phyloP scores from a whole-genome alignment of 2,888 invertebrate species.

The Nematopogon swammerdamellus region DNA sequence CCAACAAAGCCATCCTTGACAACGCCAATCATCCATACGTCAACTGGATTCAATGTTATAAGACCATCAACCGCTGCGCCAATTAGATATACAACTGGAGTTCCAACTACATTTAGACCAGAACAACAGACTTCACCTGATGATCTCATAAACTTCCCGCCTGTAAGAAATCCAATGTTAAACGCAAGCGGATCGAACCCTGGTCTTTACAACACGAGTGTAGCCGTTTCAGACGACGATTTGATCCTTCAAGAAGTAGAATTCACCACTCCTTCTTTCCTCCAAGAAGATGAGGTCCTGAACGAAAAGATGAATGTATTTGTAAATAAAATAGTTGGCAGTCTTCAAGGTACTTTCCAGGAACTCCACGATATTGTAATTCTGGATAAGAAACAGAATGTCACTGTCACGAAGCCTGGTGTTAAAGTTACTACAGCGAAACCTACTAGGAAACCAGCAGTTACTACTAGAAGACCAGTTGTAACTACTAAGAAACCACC shows the following conservation, averaged over 20 bases:
- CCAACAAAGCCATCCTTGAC: conserved; percentile 1
- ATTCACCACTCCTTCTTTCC: conserved; percentile 73
- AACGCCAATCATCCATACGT: conserved; percentile 12
- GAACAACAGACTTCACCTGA: conserved; percentile 67
- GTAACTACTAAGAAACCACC: conserved; percentile 43
- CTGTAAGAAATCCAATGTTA: conserved; percentile 78
- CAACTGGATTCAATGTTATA: conserved; percentile 10
- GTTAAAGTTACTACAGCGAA: conserved; percentile 32
- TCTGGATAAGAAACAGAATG: conserved; percentile 40
- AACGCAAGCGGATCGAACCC: conserved; percentile 63
- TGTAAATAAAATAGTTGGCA: conserved; percentile 80
- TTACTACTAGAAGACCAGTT: conserved; percentile 38
- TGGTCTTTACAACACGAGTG: conserved; percentile 41
- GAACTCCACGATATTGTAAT: conserved; percentile 74
- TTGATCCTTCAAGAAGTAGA: conserved; percentile 54
- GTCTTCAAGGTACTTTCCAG: conserved; percentile 79
- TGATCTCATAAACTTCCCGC: conserved; percentile 77
- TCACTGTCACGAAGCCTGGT: conserved; percentile 22
- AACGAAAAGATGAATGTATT: conserved; percentile 78
- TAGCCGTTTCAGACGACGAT: conserved; percentile 53
- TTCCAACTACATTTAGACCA: conserved; percentile 31
- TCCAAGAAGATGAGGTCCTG: conserved; percentile 68
- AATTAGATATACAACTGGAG: conserved; percentile 10
- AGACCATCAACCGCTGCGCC: conserved; percentile 16
- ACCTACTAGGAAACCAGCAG: conserved; percentile 30